These are phyloP conservation scores for Drymonia ruficornis DNA, from an alignment of 2,888 invertebrate genomes.

Conservation along the genomic window DNA sequence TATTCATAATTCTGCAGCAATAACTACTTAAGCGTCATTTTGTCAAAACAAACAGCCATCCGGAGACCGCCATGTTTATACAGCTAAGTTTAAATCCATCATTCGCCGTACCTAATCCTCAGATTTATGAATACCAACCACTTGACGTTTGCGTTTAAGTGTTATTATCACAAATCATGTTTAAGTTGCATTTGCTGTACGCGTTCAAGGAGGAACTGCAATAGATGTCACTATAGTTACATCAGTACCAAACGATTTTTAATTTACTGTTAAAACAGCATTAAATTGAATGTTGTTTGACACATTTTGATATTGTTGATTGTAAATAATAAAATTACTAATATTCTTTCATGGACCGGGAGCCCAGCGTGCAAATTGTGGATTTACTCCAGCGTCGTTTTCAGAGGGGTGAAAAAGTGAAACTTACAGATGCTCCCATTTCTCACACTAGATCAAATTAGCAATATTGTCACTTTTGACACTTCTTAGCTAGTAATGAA, in stretches of 20 bases:
- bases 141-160: constrained; percentile 59
- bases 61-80: constrained; percentile 19
- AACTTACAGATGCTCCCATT: no score
- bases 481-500: no score
- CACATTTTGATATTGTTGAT: constrained; percentile 8
- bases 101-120: constrained; percentile 37
- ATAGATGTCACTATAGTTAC: constrained; percentile 11
- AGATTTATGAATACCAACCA: constrained; percentile 51
- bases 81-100: constrained; percentile 39
- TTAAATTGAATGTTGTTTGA: no score
- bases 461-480: no score
- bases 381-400: no score
- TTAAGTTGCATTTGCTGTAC: constrained; percentile 52
- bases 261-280: constrained; percentile 4
- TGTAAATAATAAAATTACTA: constrained; percentile 5
- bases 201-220: constrained; percentile 42
- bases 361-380: no score
- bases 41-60: constrained; percentile 4
- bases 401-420: no score
- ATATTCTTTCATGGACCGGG: constrained; percentile 4
- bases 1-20: neutral
- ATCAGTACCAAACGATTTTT: constrained; percentile 16
- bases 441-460: no score
- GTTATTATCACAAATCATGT: constrained; percentile 73
- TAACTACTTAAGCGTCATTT: neutral